Percentiles rank a stretch among this genome's conserved stretches.
These are phyloP conservation scores for Beris chalybata DNA, from an alignment of 2,888 invertebrate species.

Conservation along the genomic window DNA sequence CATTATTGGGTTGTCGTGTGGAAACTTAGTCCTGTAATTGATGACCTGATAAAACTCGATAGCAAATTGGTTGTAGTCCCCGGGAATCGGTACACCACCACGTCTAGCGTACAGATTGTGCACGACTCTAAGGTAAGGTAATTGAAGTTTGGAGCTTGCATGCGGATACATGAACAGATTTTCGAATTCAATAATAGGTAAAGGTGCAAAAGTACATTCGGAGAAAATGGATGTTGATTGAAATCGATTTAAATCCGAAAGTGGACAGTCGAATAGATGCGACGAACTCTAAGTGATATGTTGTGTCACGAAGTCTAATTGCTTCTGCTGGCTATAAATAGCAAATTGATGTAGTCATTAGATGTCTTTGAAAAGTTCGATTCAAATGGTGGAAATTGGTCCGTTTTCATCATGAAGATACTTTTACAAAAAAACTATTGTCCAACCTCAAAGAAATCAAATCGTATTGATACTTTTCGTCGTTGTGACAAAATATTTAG, in stretches of 20 bases:
- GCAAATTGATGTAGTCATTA: too few relatives aligned
- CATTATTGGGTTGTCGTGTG: conserved; percentile 39
- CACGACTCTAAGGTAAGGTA: too few relatives aligned
- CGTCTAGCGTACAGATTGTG: not conserved
- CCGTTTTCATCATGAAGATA: too few relatives aligned
- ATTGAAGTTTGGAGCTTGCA: conserved; percentile 13
- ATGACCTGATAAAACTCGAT: conserved; percentile 38
- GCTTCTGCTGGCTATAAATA: too few relatives aligned
- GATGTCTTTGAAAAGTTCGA: too few relatives aligned
- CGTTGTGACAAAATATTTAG: too few relatives aligned
- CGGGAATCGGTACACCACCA: conserved; percentile 26
- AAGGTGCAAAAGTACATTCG: conserved; percentile 23
- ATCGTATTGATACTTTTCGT: too few relatives aligned
- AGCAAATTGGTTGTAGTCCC: conserved; percentile 35
- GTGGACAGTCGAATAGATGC: conserved; percentile 3
- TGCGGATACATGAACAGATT: conserved; percentile 21
- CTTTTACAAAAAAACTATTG: too few relatives aligned
- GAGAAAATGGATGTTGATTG: conserved; percentile 30
- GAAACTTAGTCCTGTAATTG: conserved; percentile 38
- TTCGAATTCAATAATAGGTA: conserved; percentile 24
- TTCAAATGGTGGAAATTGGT: too few relatives aligned
- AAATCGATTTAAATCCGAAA: conserved; percentile 25
- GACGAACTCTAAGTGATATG: conserved; percentile 13
- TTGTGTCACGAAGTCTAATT: conserved; percentile 6
- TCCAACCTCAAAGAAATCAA: too few relatives aligned